phyloP scores from a whole-genome alignment of 2,113 vertebrate species.

The Ceyx melanurus region DNA sequence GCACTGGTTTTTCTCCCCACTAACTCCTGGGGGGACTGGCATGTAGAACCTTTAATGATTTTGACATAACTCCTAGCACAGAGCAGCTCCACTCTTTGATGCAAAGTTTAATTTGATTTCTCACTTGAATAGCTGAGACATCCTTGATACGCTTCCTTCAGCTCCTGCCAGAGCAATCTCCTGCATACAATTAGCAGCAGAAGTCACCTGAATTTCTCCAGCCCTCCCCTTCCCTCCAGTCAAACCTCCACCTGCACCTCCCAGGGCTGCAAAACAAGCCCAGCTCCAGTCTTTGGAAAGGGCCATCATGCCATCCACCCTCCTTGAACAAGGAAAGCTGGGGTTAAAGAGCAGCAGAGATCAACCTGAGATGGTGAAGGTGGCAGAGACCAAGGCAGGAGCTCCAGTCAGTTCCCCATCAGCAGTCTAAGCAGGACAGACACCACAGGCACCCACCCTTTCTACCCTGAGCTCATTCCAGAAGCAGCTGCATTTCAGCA shows the following conservation, averaged over 20 bases:
- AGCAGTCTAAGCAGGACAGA: not conserved
- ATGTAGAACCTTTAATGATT: not conserved
- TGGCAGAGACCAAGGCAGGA: not conserved
- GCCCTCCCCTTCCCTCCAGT: not conserved
- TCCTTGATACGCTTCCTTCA: slow-evolving; percentile 28
- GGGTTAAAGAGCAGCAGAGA: not conserved
- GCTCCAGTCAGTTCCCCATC: not conserved
- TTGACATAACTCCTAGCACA: not conserved
- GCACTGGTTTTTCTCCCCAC: not conserved
- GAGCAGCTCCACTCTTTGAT: slow-evolving; percentile 11
- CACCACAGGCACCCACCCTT: rapidly evolving
- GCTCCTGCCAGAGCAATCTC: slow-evolving; percentile 20
- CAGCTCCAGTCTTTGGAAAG: not conserved
- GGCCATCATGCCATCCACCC: not conserved
- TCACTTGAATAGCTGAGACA: slow-evolving; percentile 66
- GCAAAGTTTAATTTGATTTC: slow-evolving; percentile 71
- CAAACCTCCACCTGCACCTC: not conserved
- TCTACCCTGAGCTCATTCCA: not conserved
- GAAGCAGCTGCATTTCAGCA: not conserved
- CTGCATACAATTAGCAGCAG: not conserved
- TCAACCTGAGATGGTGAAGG: rapidly evolving
- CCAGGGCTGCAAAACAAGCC: not conserved
- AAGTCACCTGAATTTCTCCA: not conserved
- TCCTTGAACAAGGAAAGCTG: not conserved
- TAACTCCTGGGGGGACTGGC: not conserved